Evolutionary conservation across 2,113 vertebrate species (phyloP), one percentile per base, ranked within the genome.

Genomic region (Ciconia stormi): DNA sequence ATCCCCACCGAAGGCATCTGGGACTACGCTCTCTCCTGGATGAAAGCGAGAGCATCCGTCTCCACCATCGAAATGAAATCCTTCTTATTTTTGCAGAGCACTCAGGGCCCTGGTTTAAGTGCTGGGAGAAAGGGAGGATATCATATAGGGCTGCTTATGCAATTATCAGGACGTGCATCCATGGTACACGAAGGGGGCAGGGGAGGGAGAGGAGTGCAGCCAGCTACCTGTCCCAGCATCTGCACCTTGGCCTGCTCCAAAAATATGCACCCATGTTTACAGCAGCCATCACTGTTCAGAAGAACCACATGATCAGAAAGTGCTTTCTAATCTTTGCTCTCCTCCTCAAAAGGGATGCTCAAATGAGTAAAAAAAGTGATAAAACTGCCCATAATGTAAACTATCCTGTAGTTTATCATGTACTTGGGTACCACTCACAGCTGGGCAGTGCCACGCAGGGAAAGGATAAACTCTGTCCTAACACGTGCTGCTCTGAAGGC

Each of bases 41-140:
- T 82, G 52, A 73, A 95, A 95, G 83, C 50, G 62, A 92, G 50
- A 82, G 53, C 67, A 86, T 93, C 92, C 95, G 92, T 90, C 82
- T 90, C 88, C 82, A 46, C 76, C 72, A 92, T 6, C 18, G 16
- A 91, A 92, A 81, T 29, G 0, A 95, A 93, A 87, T 47, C 71
- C 38, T 65, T 63, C 40, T 72, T 47, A 29, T 55, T 92, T 93
- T 32, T 83, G 55, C 80, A 94, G 85, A 95, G 44, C 58, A 72
- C 82, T 82, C 23, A 44, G 21, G 18, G 27, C 19, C n/a, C 46
- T 32, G 58, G n/a, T 62, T 73, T 40, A 80, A 89, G 49, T 20
- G 40, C 34, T 62, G 30, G n/a, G 42, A 70, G 49, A 47, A 87
- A 81, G 22, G 13, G 9, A 20, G 18, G 36, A 20, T 74, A 62